These are phyloP conservation scores for Platypus cylindrus DNA, from an alignment of 2,888 invertebrate genomes.

Conservation along the genomic window DNA sequence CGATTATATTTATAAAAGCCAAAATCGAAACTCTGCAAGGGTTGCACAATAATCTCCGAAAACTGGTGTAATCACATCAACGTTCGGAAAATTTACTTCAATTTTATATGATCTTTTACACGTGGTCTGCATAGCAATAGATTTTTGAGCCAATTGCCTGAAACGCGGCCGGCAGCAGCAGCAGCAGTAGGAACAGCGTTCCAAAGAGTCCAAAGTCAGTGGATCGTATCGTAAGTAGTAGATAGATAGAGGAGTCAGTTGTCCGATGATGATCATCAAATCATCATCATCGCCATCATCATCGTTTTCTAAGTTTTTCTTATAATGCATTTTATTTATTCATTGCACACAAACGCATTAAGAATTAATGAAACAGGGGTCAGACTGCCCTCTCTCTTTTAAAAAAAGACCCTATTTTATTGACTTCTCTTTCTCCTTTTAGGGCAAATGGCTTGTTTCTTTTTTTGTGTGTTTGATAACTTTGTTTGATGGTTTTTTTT, in stretches of 20 bases:
- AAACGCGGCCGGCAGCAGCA: slow-evolving; percentile 16
- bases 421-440: slow-evolving; percentile 25
- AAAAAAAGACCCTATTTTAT: slow-evolving; percentile 36
- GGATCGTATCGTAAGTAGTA: no score
- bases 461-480: slow-evolving; percentile 38
- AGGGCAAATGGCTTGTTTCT: slow-evolving; percentile 35
- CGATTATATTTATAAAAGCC: no score
- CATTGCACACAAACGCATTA: slow-evolving; percentile 38
- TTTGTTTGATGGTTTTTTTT: slow-evolving; percentile 37
- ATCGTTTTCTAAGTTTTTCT: no score
- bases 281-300: slow-evolving; percentile 23
- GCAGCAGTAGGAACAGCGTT: slow-evolving; percentile 16
- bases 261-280: no score
- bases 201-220: no score
- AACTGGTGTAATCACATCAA: slow-evolving; percentile 33
- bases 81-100: slow-evolving; percentile 33
- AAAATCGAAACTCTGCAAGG: slow-evolving; percentile 17
- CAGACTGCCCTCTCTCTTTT: slow-evolving; percentile 28
- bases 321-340: slow-evolving; percentile 37
- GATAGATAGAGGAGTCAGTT: no score
- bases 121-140: slow-evolving; percentile 31
- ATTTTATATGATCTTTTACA: slow-evolving; percentile 34
- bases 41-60: slow-evolving; percentile 23
- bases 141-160: slow-evolving; percentile 14
- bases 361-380: slow-evolving; percentile 36